Conservation (phyloP, 2,888 invertebrate genomes). For the Cistogaster globosa region DNA sequence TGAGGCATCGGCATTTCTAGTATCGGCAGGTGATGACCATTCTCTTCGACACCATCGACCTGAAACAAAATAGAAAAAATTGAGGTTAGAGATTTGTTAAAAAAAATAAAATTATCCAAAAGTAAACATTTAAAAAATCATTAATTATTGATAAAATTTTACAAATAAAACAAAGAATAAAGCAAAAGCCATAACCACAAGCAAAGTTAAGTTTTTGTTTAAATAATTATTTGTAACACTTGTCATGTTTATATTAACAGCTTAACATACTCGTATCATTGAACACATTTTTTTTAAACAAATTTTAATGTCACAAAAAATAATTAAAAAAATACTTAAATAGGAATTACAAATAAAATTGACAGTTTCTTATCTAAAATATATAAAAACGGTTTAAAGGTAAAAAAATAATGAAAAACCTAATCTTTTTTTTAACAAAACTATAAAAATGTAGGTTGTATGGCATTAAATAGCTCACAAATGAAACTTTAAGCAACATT, state of each 20-base stretch:
- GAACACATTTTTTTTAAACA: slow-evolving; percentile 19
- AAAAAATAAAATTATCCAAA: slow-evolving; percentile 15
- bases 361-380: slow-evolving; percentile 66
- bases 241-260: slow-evolving; percentile 77
- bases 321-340: slow-evolving; percentile 57
- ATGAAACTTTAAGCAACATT: slow-evolving; percentile 42
- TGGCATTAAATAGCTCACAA: slow-evolving; percentile 32
- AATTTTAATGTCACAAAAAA: slow-evolving; percentile 11
- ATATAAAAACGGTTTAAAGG: slow-evolving; percentile 41
- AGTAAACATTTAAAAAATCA: slow-evolving; percentile 13
- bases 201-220: slow-evolving; percentile 55
- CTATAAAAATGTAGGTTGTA: slow-evolving; percentile 47
- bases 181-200: slow-evolving; percentile 17
- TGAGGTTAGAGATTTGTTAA: slow-evolving; percentile 39
- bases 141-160: slow-evolving; percentile 1
- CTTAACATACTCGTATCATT: slow-evolving; percentile 65
- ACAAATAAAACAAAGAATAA: slow-evolving; percentile 40
- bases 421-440: slow-evolving; percentile 55
- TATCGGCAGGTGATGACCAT: slow-evolving; percentile 94
- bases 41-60: slow-evolving; percentile 97
- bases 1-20: slow-evolving; percentile 90
- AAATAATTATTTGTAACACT: slow-evolving; percentile 73
- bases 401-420: slow-evolving; percentile 18
- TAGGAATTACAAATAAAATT: slow-evolving; percentile 70
- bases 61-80: slow-evolving; percentile 83